Evolutionary conservation across 2,113 vertebrate species (phyloP), one percentile per base, ranked within the genome.

Genomic region (Canis aureus): DNA sequence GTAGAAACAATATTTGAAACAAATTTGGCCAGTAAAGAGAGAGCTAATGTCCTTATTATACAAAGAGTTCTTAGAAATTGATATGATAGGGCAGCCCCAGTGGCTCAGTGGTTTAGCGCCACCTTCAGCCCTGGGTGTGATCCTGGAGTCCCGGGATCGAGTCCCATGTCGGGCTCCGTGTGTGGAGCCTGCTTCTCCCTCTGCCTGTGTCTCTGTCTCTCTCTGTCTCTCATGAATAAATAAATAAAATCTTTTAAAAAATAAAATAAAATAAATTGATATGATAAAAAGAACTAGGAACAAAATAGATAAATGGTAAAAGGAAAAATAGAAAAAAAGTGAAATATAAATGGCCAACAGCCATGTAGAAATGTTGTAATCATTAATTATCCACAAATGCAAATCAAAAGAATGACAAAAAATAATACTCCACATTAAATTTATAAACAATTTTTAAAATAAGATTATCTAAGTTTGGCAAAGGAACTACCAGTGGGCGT

Each of bases 1-100:
- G 59, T 55, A 19, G 43, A 94, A 95, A 95, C 29, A 96, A n/a
- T 66, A 74, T 93, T 96, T 90, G 55, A 95, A 74, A 60, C 6
- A 87, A 89, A 90, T 32, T 38, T 79, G 60, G 20, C 10, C 19
- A 35, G 32, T 67, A 71, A 83, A 95, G 19, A 15, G 51, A 93
- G 38, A 91, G 4, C 74, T 60, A 27, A 49, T 88, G 3, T 64
- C 59, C 20, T 96, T 94, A 80, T 89, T 87, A 95, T 69, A 78
- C 3, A 64, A 91, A 97, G 57, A 92, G 79, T 79, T 89, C 51
- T 89, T 95, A 95, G 11, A 94, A 94, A 96, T 79, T 67, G 89
- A 87, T 74, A 81, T 62, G 19, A 43, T 43, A 43, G 43, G 43
- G 43, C 43, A 1, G 43, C 43, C 43, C 43, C 43, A 1, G 43